Conservation (phyloP, 92 coral and sea anemone genomes). For the Hydrozoanthus gracilis region DNA sequence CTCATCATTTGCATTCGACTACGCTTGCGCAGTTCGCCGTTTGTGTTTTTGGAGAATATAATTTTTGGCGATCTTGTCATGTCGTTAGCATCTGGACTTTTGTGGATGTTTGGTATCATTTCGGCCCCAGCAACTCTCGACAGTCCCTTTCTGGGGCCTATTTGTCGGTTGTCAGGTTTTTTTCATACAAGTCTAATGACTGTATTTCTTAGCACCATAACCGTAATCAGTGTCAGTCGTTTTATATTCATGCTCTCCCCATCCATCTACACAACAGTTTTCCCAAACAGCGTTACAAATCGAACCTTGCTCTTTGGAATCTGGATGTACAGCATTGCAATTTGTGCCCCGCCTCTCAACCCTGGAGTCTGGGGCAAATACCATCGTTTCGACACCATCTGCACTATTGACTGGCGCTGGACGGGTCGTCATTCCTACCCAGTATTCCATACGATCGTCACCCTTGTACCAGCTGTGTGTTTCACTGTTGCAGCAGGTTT, state of each 20-base stretch:
- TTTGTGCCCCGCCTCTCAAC: conserved; percentile 30
- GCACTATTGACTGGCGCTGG: neutral
- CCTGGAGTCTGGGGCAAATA: conserved; percentile 27
- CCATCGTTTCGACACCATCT: conserved; percentile 20
- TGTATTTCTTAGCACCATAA: conserved; percentile 14
- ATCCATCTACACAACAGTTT: neutral
- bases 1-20: conserved; percentile 9
- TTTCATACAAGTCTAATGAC: conserved; percentile 8
- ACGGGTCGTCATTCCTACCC: neutral
- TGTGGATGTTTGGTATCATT: conserved; percentile 19
- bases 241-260: conserved; percentile 20
- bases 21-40: conserved; percentile 16
- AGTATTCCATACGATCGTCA: neutral
- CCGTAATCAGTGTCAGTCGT: conserved; percentile 3
- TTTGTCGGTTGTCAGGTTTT: conserved; percentile 12
- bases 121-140: neutral
- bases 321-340: conserved; percentile 31
- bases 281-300: conserved; percentile 12
- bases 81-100: neutral
- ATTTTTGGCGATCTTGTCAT: neutral
- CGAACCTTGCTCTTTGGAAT: conserved; percentile 6
- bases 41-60: neutral
- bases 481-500: neutral
- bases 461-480: conserved; percentile 13
- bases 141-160: neutral